A percentile compares a stretch with the other conserved stretches of the same genome.
phyloP scores from a whole-genome alignment of 2,113 vertebrate species.

The Prunella fulvescens region DNA sequence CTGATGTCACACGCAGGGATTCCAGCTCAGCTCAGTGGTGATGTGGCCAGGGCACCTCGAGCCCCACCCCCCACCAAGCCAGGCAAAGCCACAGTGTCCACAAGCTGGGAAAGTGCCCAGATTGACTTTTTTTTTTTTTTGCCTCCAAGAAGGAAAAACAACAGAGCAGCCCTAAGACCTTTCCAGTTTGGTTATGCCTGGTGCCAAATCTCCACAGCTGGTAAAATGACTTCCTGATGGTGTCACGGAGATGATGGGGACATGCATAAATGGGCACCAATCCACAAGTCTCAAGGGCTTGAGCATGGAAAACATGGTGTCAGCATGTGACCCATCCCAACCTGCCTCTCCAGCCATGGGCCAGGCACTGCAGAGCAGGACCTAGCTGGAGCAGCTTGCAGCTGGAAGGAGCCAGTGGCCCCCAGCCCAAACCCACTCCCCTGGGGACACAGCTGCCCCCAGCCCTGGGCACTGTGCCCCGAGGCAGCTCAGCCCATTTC shows the following conservation, averaged over 20 bases:
- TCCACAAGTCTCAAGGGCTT: accelerated
- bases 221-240: background rate
- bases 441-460: background rate
- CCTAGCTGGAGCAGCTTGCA: background rate
- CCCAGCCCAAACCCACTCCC: background rate
- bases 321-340: accelerated
- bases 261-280: accelerated
- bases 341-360: accelerated
- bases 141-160: background rate
- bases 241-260: accelerated
- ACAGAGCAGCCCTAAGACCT: background rate
- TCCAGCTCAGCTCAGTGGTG: background rate
- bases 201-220: accelerated
- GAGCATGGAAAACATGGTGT: background rate
- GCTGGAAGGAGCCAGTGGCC: background rate
- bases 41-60: accelerated
- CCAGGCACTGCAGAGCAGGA: accelerated
- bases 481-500: background rate
- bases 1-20: accelerated
- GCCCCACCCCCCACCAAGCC: accelerated
- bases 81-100: background rate
- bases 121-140: background rate
- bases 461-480: accelerated
- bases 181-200: accelerated
- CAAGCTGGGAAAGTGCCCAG: background rate